Evolutionary conservation across 2,113 vertebrate species (phyloP).

Genomic region (Glaucidium brasilianum): DNA sequence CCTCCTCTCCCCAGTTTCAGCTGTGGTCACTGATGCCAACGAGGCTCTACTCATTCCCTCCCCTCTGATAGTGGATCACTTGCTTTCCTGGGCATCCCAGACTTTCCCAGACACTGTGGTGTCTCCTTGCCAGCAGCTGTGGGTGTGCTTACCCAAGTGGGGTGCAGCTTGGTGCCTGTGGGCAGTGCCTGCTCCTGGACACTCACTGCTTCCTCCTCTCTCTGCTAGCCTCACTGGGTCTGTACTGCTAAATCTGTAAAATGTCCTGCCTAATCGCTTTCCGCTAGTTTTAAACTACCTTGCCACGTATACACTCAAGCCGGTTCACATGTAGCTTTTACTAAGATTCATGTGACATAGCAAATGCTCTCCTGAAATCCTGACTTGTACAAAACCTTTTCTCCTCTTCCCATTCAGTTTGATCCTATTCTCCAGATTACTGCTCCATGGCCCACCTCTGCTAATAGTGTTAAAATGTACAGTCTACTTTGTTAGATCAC

Average conservation of each 20-base stretch:
- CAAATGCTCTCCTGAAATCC: neutral
- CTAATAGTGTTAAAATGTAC: neutral
- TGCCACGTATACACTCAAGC: neutral
- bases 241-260: neutral
- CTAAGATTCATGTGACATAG: neutral
- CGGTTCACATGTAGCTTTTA: neutral
- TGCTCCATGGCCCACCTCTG: neutral
- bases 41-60: neutral
- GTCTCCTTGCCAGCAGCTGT: neutral
- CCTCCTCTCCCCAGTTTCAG: neutral
- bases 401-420: neutral
- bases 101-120: accelerated
- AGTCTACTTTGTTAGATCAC: neutral
- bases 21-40: neutral
- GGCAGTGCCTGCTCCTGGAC: neutral
- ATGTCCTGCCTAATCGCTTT: neutral
- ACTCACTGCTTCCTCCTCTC: neutral
- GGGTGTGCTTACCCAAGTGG: neutral
- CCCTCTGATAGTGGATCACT: neutral
- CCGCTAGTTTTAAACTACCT: neutral
- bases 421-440: neutral
- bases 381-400: neutral
- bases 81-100: neutral
- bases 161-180: neutral
- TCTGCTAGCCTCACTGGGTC: neutral